Conservation (phyloP, 2,113 vertebrate species). For the Varanus komodoensis region DNA sequence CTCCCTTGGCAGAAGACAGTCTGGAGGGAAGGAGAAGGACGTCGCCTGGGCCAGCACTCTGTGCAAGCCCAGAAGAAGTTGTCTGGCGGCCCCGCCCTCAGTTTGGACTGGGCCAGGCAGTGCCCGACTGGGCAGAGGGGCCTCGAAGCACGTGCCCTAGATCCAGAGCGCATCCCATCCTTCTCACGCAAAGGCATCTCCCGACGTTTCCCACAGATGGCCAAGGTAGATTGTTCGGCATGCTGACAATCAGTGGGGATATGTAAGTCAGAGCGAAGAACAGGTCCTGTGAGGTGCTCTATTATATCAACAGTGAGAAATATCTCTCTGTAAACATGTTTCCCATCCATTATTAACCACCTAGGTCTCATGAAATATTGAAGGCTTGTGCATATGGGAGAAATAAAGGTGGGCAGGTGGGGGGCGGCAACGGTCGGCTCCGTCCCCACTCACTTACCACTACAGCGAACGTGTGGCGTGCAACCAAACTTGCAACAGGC, state of each 20-base stretch:
- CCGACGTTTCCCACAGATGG: neutral
- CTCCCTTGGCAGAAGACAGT: neutral
- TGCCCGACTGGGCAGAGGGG: neutral
- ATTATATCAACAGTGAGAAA: conserved; percentile 13
- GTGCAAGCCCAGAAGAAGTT: neutral
- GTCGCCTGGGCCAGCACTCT: rapidly evolving
- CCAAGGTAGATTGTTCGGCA: conserved; percentile 20
- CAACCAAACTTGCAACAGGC: neutral
- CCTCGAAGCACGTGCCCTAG: neutral
- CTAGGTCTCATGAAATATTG: conserved; percentile 39
- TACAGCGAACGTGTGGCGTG: neutral
- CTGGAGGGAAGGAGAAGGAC: neutral
- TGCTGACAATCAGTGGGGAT: neutral
- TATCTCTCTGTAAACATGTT: conserved; percentile 35
- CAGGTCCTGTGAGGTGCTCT: conserved; percentile 37
- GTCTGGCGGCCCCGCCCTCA: neutral
- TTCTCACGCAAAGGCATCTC: neutral
- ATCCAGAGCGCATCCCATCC: neutral
- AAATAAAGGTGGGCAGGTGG: neutral
- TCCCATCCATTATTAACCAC: conserved; percentile 45
- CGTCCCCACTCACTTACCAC: neutral
- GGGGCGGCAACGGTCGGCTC: neutral
- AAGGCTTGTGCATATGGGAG: neutral
- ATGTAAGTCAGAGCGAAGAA: conserved; percentile 28
- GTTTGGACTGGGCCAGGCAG: neutral